Conservation (phyloP, 64 coral and sea anemone genomes). For the Porites lutea region DNA sequence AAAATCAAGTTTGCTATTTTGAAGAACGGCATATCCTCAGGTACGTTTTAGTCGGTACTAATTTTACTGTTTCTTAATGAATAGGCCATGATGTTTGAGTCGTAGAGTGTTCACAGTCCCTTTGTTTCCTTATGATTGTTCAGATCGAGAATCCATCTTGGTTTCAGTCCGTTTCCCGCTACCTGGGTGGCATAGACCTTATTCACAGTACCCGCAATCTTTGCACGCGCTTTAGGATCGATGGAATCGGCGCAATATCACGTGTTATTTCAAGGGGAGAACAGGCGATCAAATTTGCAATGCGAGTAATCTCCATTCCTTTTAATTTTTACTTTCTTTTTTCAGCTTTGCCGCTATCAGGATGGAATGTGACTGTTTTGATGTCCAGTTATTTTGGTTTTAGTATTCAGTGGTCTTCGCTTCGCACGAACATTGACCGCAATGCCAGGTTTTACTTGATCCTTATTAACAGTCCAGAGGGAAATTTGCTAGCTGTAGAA, state of each 20-base stretch:
- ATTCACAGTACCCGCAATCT: too few relatives aligned
- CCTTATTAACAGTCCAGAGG: neutral
- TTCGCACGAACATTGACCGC: neutral
- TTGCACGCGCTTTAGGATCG: too few relatives aligned
- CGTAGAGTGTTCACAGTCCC: too few relatives aligned
- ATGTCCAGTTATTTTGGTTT: neutral
- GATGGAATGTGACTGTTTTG: neutral
- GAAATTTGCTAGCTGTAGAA: neutral
- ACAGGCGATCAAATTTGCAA: too few relatives aligned
- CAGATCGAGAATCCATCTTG: too few relatives aligned
- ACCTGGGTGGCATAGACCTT: too few relatives aligned
- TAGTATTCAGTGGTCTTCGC: neutral
- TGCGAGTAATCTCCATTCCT: neutral
- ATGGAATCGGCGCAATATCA: too few relatives aligned
- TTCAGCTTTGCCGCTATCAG: neutral
- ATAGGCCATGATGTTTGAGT: too few relatives aligned
- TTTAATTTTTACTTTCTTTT: neutral
- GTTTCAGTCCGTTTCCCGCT: too few relatives aligned
- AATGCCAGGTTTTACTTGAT: neutral
- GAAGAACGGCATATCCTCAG: neutral
- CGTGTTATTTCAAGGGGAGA: too few relatives aligned
- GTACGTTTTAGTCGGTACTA: neutral
- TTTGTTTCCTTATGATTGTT: too few relatives aligned
- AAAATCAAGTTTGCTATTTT: constrained; percentile 3
- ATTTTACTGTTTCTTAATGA: too few relatives aligned